Percentiles rank a stretch among this genome's conserved stretches.
phyloP scores from a whole-genome alignment of 2,888 invertebrate species.

The Lasius platythorax region DNA sequence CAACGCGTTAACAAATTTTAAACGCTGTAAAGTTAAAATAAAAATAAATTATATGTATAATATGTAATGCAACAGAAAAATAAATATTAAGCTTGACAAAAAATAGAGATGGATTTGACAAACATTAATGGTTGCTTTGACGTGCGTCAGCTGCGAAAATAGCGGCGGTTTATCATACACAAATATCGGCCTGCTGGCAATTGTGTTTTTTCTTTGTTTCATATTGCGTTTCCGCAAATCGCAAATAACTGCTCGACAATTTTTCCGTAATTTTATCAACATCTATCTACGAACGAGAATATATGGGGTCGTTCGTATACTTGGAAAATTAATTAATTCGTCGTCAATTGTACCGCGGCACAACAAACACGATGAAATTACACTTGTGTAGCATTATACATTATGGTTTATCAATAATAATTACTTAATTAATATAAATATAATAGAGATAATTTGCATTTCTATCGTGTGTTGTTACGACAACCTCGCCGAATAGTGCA shows the following conservation, averaged over 20 bases:
- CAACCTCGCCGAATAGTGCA: not conserved
- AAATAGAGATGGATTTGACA: not conserved
- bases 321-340: constrained; percentile 19
- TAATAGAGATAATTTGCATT: constrained; percentile 15
- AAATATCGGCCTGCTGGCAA: not conserved
- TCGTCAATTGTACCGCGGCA: not conserved
- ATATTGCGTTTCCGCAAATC: not conserved
- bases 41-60: not conserved
- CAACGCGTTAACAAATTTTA: not conserved
- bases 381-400: not conserved
- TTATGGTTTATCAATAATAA: constrained; percentile 25
- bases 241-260: not conserved
- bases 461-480: not conserved
- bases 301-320: not conserved
- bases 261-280: not conserved
- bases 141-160: not conserved
- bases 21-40: not conserved
- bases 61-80: not conserved
- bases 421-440: not conserved
- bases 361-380: not conserved
- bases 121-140: not conserved
- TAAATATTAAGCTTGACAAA: not conserved
- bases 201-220: not conserved
- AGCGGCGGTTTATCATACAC: not conserved
- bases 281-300: not conserved